Evolutionary conservation across 2,797 vertebrate species (phyloP).

Genomic region (Typhlichthys eigenmanni): DNA sequence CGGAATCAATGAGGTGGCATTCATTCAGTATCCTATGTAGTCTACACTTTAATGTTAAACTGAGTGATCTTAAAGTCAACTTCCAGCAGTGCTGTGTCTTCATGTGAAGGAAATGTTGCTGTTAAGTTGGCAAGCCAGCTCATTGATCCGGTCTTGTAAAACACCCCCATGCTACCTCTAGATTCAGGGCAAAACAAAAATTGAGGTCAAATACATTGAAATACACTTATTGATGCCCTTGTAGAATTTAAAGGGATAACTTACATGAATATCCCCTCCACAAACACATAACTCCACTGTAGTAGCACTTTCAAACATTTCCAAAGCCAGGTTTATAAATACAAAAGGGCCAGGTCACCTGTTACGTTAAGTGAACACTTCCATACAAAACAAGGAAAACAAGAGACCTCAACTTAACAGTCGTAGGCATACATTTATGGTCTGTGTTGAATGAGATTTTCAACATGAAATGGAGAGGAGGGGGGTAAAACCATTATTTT

Average conservation of each 20-base stretch:
- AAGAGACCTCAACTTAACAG: slow-evolving; percentile 24
- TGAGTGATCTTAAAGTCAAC: slow-evolving; percentile 26
- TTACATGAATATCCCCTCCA: slow-evolving; percentile 42
- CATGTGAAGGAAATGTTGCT: slow-evolving; percentile 3
- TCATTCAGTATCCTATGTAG: slow-evolving; percentile 30
- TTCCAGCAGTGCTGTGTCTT: slow-evolving; percentile 31
- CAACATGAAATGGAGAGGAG: slow-evolving; percentile 53
- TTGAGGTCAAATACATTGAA: slow-evolving; percentile 58
- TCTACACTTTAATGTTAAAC: slow-evolving; percentile 33
- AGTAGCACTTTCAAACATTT: slow-evolving; percentile 26
- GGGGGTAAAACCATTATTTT: slow-evolving; percentile 41
- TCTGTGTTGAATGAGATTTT: slow-evolving; percentile 40
- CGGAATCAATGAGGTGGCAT: slow-evolving; percentile 69
- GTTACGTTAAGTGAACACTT: slow-evolving; percentile 29
- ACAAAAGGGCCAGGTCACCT: slow-evolving; percentile 20
- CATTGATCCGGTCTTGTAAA: slow-evolving; percentile 65
- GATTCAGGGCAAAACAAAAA: slow-evolving; percentile 44
- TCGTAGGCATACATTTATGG: slow-evolving; percentile 40
- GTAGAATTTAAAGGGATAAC: slow-evolving; percentile 41
- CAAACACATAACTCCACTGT: slow-evolving; percentile 38
- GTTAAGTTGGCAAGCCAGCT: slow-evolving; percentile 54
- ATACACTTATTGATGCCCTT: slow-evolving; percentile 48
- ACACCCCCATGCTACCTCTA: slow-evolving; percentile 72
- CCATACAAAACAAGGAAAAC: slow-evolving; percentile 35
- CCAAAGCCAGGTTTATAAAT: slow-evolving; percentile 34